phyloP scores from a whole-genome alignment of 2,888 invertebrate genomes.

The Laothoe populi region DNA sequence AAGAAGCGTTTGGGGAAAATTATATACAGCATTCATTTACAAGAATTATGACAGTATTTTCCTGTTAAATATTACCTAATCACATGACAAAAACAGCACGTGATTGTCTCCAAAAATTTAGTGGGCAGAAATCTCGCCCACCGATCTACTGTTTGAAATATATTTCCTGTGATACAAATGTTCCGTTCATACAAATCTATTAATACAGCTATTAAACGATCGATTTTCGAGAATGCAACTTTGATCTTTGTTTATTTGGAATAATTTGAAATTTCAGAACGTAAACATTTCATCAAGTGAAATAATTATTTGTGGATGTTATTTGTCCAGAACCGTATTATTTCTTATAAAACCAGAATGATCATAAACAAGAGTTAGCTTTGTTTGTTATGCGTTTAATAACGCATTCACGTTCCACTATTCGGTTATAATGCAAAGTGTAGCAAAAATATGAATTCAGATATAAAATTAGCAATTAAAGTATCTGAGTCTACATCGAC shows the following conservation, averaged over 20 bases:
- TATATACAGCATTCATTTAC: too few species aligned
- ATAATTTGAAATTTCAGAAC: constrained; percentile 5
- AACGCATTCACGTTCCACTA: too few species aligned
- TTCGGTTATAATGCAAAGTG: too few species aligned
- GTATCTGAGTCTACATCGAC: too few species aligned
- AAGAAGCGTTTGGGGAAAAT: too few species aligned
- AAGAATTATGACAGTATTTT: constrained; percentile 2
- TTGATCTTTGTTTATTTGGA: constrained; percentile 24
- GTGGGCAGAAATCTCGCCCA: constrained; percentile 4
- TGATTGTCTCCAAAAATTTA: constrained; percentile 8
- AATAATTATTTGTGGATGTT: background rate
- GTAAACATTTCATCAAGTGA: background rate
- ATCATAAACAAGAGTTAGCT: background rate
- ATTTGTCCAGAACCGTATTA: background rate
- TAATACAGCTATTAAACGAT: constrained; percentile 20
- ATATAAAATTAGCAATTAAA: too few species aligned
- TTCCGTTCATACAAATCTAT: constrained; percentile 19
- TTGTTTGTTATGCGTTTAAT: background rate
- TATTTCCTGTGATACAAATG: constrained; percentile 48
- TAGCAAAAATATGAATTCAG: too few species aligned
- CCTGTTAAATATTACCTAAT: constrained; percentile 13
- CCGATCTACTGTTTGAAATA: constrained; percentile 50
- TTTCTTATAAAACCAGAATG: background rate
- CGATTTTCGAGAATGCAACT: constrained; percentile 22
- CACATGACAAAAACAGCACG: constrained; percentile 11